A percentile compares a stretch with the other conserved stretches of the same genome.
These are phyloP conservation scores for Tenthredo mesomela DNA, from an alignment of 2,888 invertebrate genomes.

Conservation along the genomic window DNA sequence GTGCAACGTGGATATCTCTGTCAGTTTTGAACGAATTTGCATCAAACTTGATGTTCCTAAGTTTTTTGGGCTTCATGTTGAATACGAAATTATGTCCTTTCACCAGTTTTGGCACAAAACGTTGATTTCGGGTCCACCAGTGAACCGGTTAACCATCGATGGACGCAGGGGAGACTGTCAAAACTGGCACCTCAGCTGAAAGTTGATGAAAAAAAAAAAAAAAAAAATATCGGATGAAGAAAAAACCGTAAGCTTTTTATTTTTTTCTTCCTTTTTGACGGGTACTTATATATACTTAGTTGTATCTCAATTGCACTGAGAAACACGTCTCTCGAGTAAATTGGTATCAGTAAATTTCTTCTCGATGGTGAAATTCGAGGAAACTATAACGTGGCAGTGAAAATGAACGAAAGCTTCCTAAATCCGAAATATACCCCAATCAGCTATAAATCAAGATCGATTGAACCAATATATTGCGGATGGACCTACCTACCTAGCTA, in stretches of 20 bases:
- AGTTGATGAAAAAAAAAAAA: too few relatives aligned
- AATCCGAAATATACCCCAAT: slow-evolving; percentile 39
- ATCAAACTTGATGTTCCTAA: too few relatives aligned
- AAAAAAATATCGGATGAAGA: neutral
- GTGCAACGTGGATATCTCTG: too few relatives aligned
- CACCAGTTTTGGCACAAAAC: too few relatives aligned
- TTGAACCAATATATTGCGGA: slow-evolving; percentile 19
- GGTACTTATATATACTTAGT: neutral
- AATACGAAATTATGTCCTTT: too few relatives aligned
- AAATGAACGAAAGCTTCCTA: slow-evolving; percentile 17
- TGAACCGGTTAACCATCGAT: too few relatives aligned
- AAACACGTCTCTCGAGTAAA: neutral
- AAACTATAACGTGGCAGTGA: neutral
- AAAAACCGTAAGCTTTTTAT: neutral
- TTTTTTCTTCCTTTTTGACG: neutral
- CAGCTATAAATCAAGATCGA: slow-evolving; percentile 47
- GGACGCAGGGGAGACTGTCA: too few relatives aligned
- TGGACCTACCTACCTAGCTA: neutral
- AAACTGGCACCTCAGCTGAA: too few relatives aligned
- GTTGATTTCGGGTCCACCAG: too few relatives aligned
- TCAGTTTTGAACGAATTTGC: too few relatives aligned
- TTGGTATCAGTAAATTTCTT: neutral
- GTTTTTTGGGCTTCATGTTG: too few relatives aligned
- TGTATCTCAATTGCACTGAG: neutral
- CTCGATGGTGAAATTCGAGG: neutral